Percentiles rank a stretch among this genome's conserved stretches.
Evolutionary conservation across 2,113 vertebrate species (phyloP).

Genomic region (Campylorhamphus procurvoides): DNA sequence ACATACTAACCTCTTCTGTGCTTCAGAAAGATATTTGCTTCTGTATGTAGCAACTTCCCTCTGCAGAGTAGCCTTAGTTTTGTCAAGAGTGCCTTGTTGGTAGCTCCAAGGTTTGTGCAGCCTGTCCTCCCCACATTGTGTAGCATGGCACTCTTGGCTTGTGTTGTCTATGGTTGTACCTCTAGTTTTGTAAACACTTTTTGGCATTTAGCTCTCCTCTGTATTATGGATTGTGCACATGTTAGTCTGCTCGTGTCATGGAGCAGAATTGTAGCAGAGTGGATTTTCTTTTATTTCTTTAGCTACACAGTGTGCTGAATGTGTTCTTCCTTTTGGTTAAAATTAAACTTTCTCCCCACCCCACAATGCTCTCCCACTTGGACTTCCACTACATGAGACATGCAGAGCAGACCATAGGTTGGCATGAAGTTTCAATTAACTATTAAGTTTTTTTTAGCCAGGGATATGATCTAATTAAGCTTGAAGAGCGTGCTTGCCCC

Average conservation of each 20-base stretch:
- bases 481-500: neutral
- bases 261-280: neutral
- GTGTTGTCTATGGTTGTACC: neutral
- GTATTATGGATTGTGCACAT: neutral
- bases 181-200: neutral
- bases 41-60: neutral
- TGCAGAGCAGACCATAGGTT: neutral
- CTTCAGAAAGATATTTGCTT: neutral
- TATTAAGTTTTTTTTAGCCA: neutral
- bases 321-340: neutral
- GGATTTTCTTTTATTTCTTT: neutral
- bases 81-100: neutral
- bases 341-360: slow-evolving; percentile 1
- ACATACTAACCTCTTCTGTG: neutral
- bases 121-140: fast-evolving
- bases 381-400: neutral
- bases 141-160: neutral
- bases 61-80: neutral
- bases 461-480: slow-evolving; percentile 2
- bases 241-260: neutral
- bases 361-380: neutral
- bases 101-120: too few species aligned
- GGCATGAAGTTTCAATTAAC: neutral
- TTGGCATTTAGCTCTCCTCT: neutral
- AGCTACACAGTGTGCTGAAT: neutral